Evolutionary conservation across 2,797 vertebrate genomes (phyloP), one percentile per base, ranked within the genome.

Genomic region (Brachyalestes nurse): DNA sequence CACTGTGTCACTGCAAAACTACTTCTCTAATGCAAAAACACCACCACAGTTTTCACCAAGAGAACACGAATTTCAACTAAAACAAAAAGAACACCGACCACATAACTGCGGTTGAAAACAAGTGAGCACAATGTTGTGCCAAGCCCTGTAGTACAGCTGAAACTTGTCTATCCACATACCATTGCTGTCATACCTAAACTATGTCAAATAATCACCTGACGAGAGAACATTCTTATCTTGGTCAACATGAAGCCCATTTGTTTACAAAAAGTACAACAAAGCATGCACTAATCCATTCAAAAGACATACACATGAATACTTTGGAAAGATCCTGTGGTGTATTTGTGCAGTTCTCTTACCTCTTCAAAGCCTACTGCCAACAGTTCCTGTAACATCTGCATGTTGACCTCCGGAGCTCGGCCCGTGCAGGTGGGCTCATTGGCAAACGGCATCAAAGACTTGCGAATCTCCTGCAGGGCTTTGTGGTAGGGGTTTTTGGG

Each of bases 391-490:
- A 94, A 87, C 95, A 96, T 97, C 61, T 97, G 96, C 82, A 95
- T 94, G 93, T 96, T 96, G 58, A 94, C 89, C 82, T 97, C 96
- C 0, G 92, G 88, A 82, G 90, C 89, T 66, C 94, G 86, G 25
- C 91, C 90, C 58, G 94, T 91, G 57, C 93, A 89, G 73, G 86
- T 93, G 0, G 96, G 84, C 88, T 96, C 96, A 0, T 96, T 97
- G 71, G 96, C 96, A 82, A 97, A 99, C 16, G 98, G 98, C 84
- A 95, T 88, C 72, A 99, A 92, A 1, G 98, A 99, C 82, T 96
- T 96, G 75, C 97, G 95, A 84, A 99, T 99, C 93, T 99, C 96
- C 91, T 97, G 96, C 79, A 99, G 90, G 67, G 96, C 96, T 89
- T 97, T 98, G 76, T 98, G 96, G 77, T 99, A 91, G 0, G 95